Base-by-base conservation (phyloP, 2,797 vertebrate genomes). In the Aythya fuligula region DNA sequence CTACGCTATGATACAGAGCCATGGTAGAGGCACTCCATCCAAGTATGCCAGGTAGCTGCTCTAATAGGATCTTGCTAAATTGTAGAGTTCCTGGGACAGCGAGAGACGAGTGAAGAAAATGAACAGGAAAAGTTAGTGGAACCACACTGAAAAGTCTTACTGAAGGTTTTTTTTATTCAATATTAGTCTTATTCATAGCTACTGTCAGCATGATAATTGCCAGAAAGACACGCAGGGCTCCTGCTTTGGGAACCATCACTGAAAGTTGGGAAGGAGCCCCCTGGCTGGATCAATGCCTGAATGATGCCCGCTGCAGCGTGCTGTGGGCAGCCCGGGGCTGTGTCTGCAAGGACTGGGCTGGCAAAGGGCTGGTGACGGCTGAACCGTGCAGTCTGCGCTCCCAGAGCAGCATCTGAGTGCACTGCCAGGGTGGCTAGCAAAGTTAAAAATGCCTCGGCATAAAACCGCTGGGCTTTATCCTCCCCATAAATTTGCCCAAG, bases 401-500 rank as follows among this genome's bases (percentile, higher is more conserved):
- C 51, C 20, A 11, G 16, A 8, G 41, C 57, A 76, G 54, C 71
- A 24, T 47, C 92, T 89, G 88, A 34, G 54, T 85, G 47, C 49
- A 53, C 91, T 96, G 89, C 93, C 86, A 87, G 88, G 39, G 38
- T 70, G 79, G 69, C 82, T 91, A 66, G 73, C 64, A 85, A 93
- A 94, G 76, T 87, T 93, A 77, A 94, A 91, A 95, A 43, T 0
- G 0, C 64, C 36, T 80, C 57, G 85, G 88, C 85, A 67, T 93
- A 94, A 95, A 95, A 86, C 88, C 39, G 1, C 76, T 81, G 58
- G 76, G 90, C 67, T 97, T 97, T 97, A 97, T 95, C 88, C 82
- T 93, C 70, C 69, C 70, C 61, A 76, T 96, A 97, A 97, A 97
- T 97, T 92, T 90, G 41, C 32, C 89, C 95, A 96, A 96, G 94